These are phyloP conservation scores for Neofelis nebulosa DNA, from an alignment of 2,113 vertebrate species.

Conservation along the genomic window DNA sequence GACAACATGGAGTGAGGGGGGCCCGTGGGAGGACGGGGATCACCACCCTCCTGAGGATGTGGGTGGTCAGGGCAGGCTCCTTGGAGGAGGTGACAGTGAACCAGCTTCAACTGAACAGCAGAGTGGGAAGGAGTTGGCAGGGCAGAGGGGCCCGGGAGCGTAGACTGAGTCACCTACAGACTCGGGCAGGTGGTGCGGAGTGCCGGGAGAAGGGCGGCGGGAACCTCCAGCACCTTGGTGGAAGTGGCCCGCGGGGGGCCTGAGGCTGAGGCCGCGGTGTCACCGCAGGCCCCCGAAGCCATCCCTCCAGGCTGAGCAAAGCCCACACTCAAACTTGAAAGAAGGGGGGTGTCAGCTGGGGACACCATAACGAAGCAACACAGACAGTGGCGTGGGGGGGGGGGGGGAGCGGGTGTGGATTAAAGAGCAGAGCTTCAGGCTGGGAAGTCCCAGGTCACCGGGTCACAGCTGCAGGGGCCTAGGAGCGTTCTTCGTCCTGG, in stretches of 20 bases:
- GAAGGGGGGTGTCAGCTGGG: background rate
- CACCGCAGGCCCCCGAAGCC: background rate
- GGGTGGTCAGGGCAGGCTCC: background rate
- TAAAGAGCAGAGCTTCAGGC: background rate
- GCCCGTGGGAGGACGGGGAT: background rate
- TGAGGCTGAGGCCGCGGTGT: too few species aligned
- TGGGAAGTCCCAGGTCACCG: background rate
- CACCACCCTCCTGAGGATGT: background rate
- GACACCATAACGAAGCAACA: too few species aligned
- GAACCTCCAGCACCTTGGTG: background rate
- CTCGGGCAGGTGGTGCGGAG: background rate
- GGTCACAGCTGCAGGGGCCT: background rate
- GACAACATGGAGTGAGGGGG: background rate
- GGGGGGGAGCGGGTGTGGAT: background rate
- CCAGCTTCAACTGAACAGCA: background rate
- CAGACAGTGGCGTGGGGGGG: too few species aligned
- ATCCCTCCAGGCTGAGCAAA: background rate
- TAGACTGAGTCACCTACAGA: background rate
- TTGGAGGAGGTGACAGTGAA: background rate
- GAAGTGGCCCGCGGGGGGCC: accelerated
- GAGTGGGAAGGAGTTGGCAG: too few species aligned
- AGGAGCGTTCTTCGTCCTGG: background rate
- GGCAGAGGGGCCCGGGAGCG: background rate
- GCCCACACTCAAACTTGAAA: background rate
- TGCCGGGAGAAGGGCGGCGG: accelerated